Base-by-base conservation (phyloP, 2,888 invertebrate genomes). In the Epirrita christyi region DNA sequence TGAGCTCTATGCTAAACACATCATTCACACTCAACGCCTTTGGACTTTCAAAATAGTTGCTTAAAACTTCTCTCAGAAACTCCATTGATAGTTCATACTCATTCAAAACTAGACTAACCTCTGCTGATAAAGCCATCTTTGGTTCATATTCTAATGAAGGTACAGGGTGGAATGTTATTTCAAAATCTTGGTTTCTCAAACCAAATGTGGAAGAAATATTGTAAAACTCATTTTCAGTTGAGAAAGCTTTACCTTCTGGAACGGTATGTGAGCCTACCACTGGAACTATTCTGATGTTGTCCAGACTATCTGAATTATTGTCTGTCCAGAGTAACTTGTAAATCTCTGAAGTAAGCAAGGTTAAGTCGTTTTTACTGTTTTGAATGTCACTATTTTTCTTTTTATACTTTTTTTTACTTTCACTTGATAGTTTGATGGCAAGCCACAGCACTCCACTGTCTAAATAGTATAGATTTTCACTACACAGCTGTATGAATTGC, bases 1-100 rank as follows among this genome's bases (percentile, higher is more conserved):
- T 93, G 0, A 96, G 80, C 41, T 94, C 87, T 62, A 96, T 92
- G 47, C 91, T 89, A 74, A 96, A 94, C 38, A 95, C 83, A 76
- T 96, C 95, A 70, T 93, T 92, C 42, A 88, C 82, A 71, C 93
- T 93, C 4, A 96, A 72, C 66, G 95, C 85, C 72, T 94, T 94
- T 14, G 96, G 96, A 40, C 85, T 84, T 73, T 92, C 93, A 78
- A 97, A 96, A 75, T 95, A 94, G 72, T 94, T 95, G 70, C 92
- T 93, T 37, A 96, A 76, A 46, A 95, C 80, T 49, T 92, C 82
- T 78, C 95, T 95, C 0, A 93, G 78, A 42, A 95, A 88, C 47
- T 89, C 88, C 75, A 87, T 88, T 8, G 83, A 77, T 55, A 92
- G 67, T 53, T 90, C 89, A 79, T 80, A 86, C 21, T 91, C 89